A percentile compares a stretch with the other conserved stretches of the same genome.
Conservation (phyloP, 1,140 invertebrate species). For the Brachionus calyciflorus region DNA sequence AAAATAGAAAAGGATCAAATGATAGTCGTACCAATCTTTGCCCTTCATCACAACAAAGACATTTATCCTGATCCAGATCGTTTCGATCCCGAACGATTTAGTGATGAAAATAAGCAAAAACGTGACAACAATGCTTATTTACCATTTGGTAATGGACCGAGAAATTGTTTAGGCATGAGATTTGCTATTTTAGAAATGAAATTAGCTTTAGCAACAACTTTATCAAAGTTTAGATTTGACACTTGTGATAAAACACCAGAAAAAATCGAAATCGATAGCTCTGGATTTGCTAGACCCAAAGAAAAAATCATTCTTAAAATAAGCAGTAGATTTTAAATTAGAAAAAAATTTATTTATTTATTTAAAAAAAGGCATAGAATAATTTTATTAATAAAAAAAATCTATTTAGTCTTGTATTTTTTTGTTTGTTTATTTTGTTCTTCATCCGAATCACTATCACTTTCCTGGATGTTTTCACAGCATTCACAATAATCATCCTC, state of each 20-base stretch:
- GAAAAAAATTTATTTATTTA: too few relatives aligned
- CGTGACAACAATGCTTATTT: conserved; percentile 57
- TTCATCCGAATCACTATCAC: too few relatives aligned
- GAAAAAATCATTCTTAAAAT: neutral
- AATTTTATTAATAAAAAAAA: too few relatives aligned
- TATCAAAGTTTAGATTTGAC: conserved; percentile 53
- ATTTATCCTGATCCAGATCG: conserved; percentile 65
- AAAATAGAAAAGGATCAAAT: conserved; percentile 63
- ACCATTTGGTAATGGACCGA: conserved; percentile 65
- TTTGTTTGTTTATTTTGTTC: too few relatives aligned
- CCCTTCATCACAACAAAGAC: conserved; percentile 66
- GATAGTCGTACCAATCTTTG: conserved; percentile 66
- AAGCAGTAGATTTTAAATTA: neutral
- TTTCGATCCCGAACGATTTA: conserved; percentile 67
- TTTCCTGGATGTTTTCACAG: too few relatives aligned
- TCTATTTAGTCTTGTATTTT: too few relatives aligned
- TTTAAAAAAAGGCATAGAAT: too few relatives aligned
- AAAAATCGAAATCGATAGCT: conserved; percentile 41
- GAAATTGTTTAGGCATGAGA: conserved; percentile 66
- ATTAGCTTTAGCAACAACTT: conserved; percentile 61
- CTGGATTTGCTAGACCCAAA: neutral
- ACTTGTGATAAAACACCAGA: conserved; percentile 51
- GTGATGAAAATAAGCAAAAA: conserved; percentile 48
- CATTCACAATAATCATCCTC: too few relatives aligned
- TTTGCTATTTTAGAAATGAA: conserved; percentile 70